phyloP scores from a whole-genome alignment of 2,888 invertebrate genomes.

The Nemotelus nigrinus region DNA sequence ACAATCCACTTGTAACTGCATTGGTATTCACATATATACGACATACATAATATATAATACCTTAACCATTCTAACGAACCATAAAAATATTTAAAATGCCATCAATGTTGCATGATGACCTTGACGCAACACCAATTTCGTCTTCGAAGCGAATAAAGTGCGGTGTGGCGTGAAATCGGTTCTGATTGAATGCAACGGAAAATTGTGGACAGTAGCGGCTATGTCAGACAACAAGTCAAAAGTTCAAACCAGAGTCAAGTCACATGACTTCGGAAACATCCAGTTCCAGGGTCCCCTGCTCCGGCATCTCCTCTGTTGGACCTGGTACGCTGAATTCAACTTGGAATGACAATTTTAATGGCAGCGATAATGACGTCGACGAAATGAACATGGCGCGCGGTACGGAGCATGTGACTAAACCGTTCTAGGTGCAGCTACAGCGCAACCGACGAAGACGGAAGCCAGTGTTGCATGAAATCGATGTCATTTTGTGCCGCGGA shows the following conservation, averaged over 20 bases:
- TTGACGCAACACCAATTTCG: constrained; percentile 39
- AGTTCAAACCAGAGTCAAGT: constrained; percentile 5
- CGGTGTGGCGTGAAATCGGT: constrained; percentile 27
- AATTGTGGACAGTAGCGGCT: not conserved
- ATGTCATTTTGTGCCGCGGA: constrained; percentile 12
- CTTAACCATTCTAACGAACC: no score
- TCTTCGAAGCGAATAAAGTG: constrained; percentile 1
- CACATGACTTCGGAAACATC: not conserved
- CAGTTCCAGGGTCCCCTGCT: not conserved
- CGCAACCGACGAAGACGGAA: constrained; percentile 44
- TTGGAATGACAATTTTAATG: constrained; percentile 40
- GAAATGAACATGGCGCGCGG: constrained; percentile 40
- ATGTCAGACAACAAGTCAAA: not conserved
- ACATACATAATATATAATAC: no score
- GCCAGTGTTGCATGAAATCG: constrained; percentile 34
- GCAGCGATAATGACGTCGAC: constrained; percentile 49
- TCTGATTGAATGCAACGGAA: constrained; percentile 20
- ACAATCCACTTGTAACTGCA: no score
- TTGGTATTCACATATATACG: no score
- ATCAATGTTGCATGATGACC: constrained; percentile 20
- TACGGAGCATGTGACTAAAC: constrained; percentile 32
- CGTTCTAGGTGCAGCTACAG: not conserved
- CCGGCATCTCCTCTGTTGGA: no score
- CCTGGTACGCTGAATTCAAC: no score
- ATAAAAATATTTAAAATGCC: no score